Evolutionary conservation across 2,888 invertebrate species (phyloP), one percentile per base, ranked within the genome.

Genomic region (Lapara coniferarum): DNA sequence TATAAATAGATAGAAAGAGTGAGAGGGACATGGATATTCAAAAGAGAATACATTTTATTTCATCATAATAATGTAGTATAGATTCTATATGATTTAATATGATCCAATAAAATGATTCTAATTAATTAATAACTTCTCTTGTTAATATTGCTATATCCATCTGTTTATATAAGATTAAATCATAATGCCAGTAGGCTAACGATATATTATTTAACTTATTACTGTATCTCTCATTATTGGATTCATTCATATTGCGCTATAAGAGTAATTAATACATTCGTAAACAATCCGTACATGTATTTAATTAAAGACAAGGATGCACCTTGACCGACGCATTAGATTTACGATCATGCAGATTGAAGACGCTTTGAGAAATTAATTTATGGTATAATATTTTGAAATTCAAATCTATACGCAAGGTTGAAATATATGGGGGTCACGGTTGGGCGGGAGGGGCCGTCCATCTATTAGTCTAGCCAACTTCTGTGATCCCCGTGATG

Each of bases 341-440:
- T 63, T 63, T 49, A 63, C 49, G 49, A 19, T 63, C 49, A 49
- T 49, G 63, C 46, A 63, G 49, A 63, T 19, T 63, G 19, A 49
- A 63, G 59, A n/a, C 44, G 16, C 16, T 46, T 46, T 46, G 10
- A 59, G 63, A 63, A 49, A 63, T 63, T 49, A 63, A 63, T 63
- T 49, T 49, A 49, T 63, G 63, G 63, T 49, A 49, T 63, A 49
- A 63, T 63, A 63, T 63, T 63, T 49, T 49, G 49, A 63, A 16
- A 63, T 63, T 13, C 7, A 63, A 49, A 49, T 63, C 63, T 46
- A 49, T 63, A 63, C 19, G 19, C 46, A 63, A 63, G 63, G 63
- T 13, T 19, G 13, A 16, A 49, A 7, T 46, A 19, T 19, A n/a
- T n/a, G n/a, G n/a, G n/a, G n/a, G n/a, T n/a, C n/a, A n/a, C n/a